A percentile compares a stretch with the other conserved stretches of the same genome.
phyloP scores from a whole-genome alignment of 2,113 vertebrate species.

The Lepidothrix coronata region DNA sequence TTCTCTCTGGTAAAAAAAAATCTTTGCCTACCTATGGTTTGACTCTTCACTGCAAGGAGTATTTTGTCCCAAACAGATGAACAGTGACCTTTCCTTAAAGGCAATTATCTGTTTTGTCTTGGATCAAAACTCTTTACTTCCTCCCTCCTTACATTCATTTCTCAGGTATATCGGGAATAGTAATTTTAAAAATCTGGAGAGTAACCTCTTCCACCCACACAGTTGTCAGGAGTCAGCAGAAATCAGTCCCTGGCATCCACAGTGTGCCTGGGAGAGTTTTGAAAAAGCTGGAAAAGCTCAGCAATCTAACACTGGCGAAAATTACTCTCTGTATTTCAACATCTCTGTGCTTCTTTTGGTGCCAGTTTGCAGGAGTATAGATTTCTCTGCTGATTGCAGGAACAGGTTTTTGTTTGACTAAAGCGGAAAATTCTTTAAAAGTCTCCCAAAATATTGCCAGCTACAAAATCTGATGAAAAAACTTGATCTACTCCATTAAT shows the following conservation, averaged over 20 bases:
- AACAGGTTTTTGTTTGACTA: conserved; percentile 13
- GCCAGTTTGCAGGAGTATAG: not conserved
- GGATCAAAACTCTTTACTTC: not conserved
- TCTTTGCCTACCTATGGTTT: not conserved
- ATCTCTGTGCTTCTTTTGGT: not conserved
- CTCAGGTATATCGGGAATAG: not conserved
- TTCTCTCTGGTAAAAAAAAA: not conserved
- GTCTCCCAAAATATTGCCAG: not conserved
- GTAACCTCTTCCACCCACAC: not conserved
- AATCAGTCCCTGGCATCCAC: not conserved
- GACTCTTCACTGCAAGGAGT: not conserved
- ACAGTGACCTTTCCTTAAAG: not conserved
- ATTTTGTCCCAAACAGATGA: not conserved
- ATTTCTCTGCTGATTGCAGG: conserved; percentile 21
- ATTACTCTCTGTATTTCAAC: not conserved
- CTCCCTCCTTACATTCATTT: not conserved
- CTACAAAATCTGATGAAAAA: not conserved
- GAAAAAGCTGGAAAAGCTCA: not conserved
- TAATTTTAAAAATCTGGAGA: not conserved
- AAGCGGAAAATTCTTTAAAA: not conserved
- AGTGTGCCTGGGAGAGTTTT: not conserved
- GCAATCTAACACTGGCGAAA: not conserved
- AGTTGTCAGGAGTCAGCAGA: not conserved
- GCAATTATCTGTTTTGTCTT: not conserved
- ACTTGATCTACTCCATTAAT: not conserved